A percentile compares a stretch with the other conserved stretches of the same genome.
Conservation (phyloP, 2,888 invertebrate species). For the Magallana nippona region DNA sequence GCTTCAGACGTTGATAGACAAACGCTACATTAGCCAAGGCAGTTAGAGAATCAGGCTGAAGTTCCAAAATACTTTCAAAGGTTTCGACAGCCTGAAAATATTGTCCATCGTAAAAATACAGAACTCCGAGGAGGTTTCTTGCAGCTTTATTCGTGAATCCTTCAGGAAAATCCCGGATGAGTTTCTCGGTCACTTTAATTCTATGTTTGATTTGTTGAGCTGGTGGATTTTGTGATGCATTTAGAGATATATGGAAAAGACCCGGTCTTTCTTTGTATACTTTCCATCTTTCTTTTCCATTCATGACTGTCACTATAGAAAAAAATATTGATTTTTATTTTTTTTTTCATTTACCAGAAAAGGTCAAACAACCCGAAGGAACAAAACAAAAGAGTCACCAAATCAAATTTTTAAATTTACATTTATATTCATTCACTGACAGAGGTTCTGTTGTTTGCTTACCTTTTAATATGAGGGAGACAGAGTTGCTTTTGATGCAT, state of each 20-base stretch:
- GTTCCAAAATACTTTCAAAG: conserved; percentile 16
- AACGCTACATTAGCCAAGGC: conserved; percentile 35
- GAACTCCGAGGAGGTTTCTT: conserved; percentile 39
- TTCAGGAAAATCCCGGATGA: conserved; percentile 26
- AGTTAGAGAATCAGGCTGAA: conserved; percentile 22
- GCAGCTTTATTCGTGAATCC: conserved; percentile 39
- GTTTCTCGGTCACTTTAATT: conserved; percentile 30
- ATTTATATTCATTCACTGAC: no score
- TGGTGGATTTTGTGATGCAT: conserved; percentile 35
- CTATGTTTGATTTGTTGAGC: conserved; percentile 11
- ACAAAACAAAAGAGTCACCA: no score
- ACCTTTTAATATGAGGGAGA: no score
- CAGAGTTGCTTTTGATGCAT: no score
- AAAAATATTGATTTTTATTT: neutral
- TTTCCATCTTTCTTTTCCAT: neutral
- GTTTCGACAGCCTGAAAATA: conserved; percentile 20
- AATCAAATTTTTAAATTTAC: no score
- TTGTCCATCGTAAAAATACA: conserved; percentile 27
- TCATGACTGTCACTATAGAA: neutral
- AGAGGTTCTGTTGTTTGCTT: no score
- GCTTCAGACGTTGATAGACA: conserved; percentile 43
- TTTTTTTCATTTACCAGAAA: neutral
- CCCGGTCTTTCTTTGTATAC: conserved; percentile 32
- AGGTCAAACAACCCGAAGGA: no score
- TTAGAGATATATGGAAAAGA: conserved; percentile 42